phyloP scores from a whole-genome alignment of 2,888 invertebrate genomes.

The Microplitis deprimator region DNA sequence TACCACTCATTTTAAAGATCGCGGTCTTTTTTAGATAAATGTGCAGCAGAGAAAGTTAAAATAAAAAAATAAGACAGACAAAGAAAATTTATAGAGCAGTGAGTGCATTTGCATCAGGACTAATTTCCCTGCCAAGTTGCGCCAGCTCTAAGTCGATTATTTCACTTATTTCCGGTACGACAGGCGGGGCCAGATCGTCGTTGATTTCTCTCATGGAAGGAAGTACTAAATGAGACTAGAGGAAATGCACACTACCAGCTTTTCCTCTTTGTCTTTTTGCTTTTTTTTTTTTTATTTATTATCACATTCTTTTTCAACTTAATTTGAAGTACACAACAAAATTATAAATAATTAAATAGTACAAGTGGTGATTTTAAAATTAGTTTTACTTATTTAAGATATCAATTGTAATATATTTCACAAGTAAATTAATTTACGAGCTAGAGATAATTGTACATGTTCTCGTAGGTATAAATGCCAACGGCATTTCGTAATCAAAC shows the following conservation, averaged over 20 bases:
- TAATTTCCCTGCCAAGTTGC: slow-evolving; percentile 39
- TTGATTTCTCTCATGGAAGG: slow-evolving; percentile 22
- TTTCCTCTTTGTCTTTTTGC: background rate
- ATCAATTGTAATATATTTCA: background rate
- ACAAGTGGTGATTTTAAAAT: too few relatives aligned
- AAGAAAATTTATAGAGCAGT: slow-evolving; percentile 28
- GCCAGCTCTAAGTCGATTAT: slow-evolving; percentile 42
- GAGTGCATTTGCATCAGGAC: slow-evolving; percentile 43
- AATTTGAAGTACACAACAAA: too few relatives aligned
- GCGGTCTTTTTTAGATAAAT: background rate
- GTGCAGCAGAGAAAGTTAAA: background rate
- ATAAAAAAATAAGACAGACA: slow-evolving; percentile 17
- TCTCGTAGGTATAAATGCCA: background rate
- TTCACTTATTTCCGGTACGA: slow-evolving; percentile 42
- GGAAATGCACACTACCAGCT: background rate
- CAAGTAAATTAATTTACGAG: background rate
- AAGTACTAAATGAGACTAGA: background rate
- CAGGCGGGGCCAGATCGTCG: slow-evolving; percentile 11
- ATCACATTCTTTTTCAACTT: too few relatives aligned
- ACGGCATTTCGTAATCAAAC: slow-evolving; percentile 27
- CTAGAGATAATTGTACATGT: slow-evolving; percentile 6
- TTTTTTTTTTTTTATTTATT: background rate
- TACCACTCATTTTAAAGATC: background rate
- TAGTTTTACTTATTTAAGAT: too few relatives aligned
- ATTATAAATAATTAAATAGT: too few relatives aligned